phyloP scores from a whole-genome alignment of 2,888 invertebrate genomes.

The Eristalis arbustorum region DNA sequence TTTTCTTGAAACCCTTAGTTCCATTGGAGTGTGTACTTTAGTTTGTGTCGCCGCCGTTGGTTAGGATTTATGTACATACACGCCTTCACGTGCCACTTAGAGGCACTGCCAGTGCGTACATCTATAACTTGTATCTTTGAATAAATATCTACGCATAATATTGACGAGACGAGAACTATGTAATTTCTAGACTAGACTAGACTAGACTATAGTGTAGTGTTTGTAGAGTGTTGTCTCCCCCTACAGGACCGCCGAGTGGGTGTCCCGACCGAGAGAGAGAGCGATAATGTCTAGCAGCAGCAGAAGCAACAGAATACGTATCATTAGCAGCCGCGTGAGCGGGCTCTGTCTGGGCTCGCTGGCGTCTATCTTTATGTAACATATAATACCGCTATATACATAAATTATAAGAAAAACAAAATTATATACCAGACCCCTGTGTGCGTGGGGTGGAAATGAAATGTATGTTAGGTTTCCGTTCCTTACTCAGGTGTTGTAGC shows the following conservation, averaged over 20 bases:
- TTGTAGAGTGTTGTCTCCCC: constrained; percentile 41
- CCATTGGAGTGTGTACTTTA: constrained; percentile 43
- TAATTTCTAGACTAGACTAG: constrained; percentile 13
- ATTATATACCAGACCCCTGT: background rate
- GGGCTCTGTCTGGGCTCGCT: constrained; percentile 7
- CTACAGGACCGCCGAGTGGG: background rate
- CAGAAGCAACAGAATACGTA: constrained; percentile 62
- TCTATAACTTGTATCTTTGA: constrained; percentile 6
- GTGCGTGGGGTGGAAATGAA: constrained; percentile 29
- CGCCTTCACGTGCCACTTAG: background rate
- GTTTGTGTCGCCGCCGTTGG: constrained; percentile 36
- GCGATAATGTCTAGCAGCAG: background rate
- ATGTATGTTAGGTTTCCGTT: constrained; percentile 63
- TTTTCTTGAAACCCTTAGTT: constrained; percentile 55
- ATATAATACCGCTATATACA: constrained; percentile 32
- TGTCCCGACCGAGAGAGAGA: background rate
- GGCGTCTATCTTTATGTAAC: constrained; percentile 49
- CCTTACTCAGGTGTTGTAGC: constrained; percentile 68
- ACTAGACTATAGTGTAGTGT: constrained; percentile 12
- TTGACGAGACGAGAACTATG: constrained; percentile 7
- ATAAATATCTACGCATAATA: constrained; percentile 13
- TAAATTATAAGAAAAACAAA: constrained; percentile 2
- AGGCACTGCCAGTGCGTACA: background rate
- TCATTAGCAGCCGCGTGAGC: constrained; percentile 50
- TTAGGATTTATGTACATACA: constrained; percentile 51